phyloP scores from a whole-genome alignment of 2,888 invertebrate genomes.

The Melikaiella ostensackeni region DNA sequence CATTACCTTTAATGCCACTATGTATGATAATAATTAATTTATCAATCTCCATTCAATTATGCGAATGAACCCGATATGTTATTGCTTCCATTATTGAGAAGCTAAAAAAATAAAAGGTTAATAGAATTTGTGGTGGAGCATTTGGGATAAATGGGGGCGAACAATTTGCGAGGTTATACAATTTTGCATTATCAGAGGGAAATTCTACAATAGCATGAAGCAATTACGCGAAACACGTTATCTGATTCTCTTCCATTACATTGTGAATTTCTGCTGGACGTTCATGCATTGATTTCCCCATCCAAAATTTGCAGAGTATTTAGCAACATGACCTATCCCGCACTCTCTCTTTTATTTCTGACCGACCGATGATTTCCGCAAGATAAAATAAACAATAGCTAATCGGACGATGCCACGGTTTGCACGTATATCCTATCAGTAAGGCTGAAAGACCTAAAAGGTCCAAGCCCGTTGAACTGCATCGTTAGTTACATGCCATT shows the following conservation, averaged over 20 bases:
- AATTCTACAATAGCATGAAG: not conserved
- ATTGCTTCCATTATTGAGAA: not conserved
- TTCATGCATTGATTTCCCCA: conserved; percentile 6
- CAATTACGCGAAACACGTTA: conserved; percentile 28
- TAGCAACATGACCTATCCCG: not conserved
- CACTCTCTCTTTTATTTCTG: conserved; percentile 14
- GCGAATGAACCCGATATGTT: not conserved
- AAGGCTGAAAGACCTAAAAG: conserved; percentile 23
- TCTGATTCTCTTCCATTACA: conserved; percentile 27
- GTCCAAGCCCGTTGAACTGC: conserved; percentile 22
- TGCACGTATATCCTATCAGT: conserved; percentile 20
- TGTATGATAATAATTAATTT: no score
- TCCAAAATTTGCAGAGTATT: conserved; percentile 15
- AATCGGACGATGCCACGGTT: conserved; percentile 8
- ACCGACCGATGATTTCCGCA: conserved; percentile 25
- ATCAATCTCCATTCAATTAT: no score
- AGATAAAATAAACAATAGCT: conserved; percentile 39
- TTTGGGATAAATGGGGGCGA: conserved; percentile 14
- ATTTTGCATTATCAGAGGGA: conserved; percentile 2
- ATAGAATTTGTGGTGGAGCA: not conserved
- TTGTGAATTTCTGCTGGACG: conserved; percentile 27
- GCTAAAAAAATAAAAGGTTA: not conserved
- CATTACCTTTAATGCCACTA: no score
- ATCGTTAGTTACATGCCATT: conserved; percentile 37
- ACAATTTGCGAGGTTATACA: conserved; percentile 28